phyloP scores from a whole-genome alignment of 2,888 invertebrate genomes.

The Drosophila recens region DNA sequence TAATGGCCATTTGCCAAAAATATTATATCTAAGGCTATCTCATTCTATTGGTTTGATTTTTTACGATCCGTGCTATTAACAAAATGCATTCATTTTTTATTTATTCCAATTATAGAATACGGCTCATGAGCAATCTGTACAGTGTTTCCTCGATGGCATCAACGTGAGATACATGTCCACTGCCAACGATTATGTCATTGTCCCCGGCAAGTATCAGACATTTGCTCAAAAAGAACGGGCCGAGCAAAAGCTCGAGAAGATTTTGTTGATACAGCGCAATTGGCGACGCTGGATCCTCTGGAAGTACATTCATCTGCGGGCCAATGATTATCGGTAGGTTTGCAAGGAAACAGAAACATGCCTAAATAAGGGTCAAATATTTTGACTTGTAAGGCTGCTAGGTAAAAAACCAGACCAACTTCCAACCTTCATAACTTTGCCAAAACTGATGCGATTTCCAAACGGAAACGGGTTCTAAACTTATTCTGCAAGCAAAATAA shows the following conservation, averaged over 20 bases:
- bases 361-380: too few species aligned
- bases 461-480: too few species aligned
- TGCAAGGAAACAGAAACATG: too few species aligned
- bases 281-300: constrained; percentile 84
- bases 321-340: constrained; percentile 86
- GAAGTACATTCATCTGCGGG: constrained; percentile 86
- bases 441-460: too few species aligned
- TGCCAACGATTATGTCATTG: constrained; percentile 88
- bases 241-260: constrained; percentile 87
- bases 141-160: constrained; percentile 82
- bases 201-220: constrained; percentile 88
- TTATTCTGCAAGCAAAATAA: too few species aligned
- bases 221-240: constrained; percentile 88
- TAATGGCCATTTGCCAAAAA: too few species aligned
- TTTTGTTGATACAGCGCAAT: constrained; percentile 88
- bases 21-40: too few species aligned
- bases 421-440: too few species aligned
- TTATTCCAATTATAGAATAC: constrained; percentile 74
- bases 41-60: too few species aligned
- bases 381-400: too few species aligned
- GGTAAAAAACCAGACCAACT: too few species aligned
- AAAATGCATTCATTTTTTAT: not conserved
- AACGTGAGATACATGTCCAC: constrained; percentile 86
- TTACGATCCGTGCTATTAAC: too few species aligned
- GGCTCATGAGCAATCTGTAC: constrained; percentile 81